phyloP scores from a whole-genome alignment of 2,888 invertebrate species.

The Drosophila stalkeri region DNA sequence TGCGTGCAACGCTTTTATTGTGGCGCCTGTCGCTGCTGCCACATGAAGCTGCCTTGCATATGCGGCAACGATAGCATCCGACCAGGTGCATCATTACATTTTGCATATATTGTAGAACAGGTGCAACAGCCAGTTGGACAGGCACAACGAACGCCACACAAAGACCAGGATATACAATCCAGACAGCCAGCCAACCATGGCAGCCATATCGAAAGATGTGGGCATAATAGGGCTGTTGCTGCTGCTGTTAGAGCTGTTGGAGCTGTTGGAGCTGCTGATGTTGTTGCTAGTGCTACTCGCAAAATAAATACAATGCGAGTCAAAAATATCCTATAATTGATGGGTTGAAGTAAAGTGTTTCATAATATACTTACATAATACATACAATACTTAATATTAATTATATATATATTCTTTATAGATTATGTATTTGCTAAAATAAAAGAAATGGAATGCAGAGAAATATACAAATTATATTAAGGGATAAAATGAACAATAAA shows the following conservation, averaged over 20 bases:
- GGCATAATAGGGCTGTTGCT: background rate
- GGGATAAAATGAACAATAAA: no score
- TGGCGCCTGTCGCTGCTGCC: conserved; percentile 31
- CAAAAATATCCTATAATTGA: background rate
- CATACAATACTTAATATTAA: no score
- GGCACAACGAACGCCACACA: conserved; percentile 49
- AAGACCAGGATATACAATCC: conserved; percentile 39
- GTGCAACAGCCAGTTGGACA: conserved; percentile 7
- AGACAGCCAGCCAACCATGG: conserved; percentile 21
- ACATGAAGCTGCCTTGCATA: conserved; percentile 6
- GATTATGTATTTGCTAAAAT: no score
- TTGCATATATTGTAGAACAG: conserved; percentile 12
- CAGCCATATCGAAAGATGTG: conserved; percentile 17
- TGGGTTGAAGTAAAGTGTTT: background rate
- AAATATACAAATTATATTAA: no score
- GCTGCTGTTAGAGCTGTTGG: background rate
- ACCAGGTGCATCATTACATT: conserved; percentile 46
- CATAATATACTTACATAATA: background rate
- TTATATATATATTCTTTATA: no score
- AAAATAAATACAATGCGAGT: background rate
- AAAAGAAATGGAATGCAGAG: no score
- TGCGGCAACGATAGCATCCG: conserved; percentile 19
- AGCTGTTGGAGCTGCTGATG: background rate
- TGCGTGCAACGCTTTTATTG: conserved; percentile 63
- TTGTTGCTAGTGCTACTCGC: background rate